Percentiles rank a stretch among this genome's conserved stretches.
phyloP scores from a whole-genome alignment of 2,113 vertebrate species.

The Columba livia region DNA sequence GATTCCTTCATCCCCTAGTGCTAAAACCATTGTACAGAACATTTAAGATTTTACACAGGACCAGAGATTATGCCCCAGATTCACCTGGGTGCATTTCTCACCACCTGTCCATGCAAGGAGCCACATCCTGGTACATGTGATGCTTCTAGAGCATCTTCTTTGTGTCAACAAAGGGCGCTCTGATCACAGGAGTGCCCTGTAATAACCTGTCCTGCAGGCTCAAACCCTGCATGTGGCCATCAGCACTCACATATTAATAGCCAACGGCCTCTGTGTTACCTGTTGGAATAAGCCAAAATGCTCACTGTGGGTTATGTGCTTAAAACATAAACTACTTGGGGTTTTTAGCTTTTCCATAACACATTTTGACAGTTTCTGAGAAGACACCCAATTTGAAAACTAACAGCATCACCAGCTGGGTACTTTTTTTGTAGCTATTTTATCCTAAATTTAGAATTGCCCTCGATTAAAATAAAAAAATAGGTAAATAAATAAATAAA shows the following conservation, averaged over 20 bases:
- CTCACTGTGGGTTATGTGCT: not conserved
- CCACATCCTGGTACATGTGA: fast-evolving
- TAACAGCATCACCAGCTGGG: not conserved
- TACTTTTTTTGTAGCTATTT: not conserved
- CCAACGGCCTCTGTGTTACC: not conserved
- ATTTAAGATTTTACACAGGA: not conserved
- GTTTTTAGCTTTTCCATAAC: not conserved
- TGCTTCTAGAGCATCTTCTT: not conserved
- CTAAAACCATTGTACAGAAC: not conserved
- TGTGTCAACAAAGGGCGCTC: not conserved
- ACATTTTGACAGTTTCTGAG: not conserved
- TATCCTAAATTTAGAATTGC: not conserved
- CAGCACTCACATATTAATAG: not conserved
- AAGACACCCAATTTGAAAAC: not conserved
- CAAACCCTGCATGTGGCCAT: not conserved
- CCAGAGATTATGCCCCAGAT: not conserved
- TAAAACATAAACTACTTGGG: not conserved
- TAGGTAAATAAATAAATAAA: too few relatives aligned
- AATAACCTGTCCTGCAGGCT: not conserved
- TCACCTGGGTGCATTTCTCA: not conserved
- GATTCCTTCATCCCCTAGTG: not conserved
- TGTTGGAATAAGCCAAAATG: not conserved
- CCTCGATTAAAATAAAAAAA: too few relatives aligned
- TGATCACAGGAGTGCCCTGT: not conserved
- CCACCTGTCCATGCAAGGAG: not conserved